phyloP scores from a whole-genome alignment of 2,113 vertebrate genomes.

The Cavia aperea region DNA sequence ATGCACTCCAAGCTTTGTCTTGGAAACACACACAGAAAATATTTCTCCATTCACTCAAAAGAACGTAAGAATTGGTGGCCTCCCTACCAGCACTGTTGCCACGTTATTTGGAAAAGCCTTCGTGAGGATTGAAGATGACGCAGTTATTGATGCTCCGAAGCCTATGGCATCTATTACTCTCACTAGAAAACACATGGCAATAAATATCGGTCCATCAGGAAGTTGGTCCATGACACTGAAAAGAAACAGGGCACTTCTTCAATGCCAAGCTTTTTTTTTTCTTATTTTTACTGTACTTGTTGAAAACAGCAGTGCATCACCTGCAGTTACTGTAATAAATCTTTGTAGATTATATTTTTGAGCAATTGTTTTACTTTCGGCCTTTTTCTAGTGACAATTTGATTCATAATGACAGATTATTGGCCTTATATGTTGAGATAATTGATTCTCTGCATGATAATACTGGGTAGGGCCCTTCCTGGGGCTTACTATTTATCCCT shows the following conservation, averaged over 20 bases:
- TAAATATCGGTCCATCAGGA: slow-evolving; percentile 81
- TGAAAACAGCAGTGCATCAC: neutral
- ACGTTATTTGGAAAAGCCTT: slow-evolving; percentile 91
- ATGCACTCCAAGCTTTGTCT: neutral
- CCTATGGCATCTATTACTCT: slow-evolving; percentile 87
- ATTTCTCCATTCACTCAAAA: neutral
- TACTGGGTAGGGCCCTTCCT: neutral
- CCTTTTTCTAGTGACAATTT: neutral
- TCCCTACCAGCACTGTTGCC: slow-evolving; percentile 92
- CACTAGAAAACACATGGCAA: slow-evolving; percentile 87
- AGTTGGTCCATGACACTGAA: slow-evolving; percentile 85
- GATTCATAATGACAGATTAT: neutral
- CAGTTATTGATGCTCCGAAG: slow-evolving; percentile 86
- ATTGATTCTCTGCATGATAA: neutral
- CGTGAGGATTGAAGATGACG: slow-evolving; percentile 86
- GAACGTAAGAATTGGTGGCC: neutral
- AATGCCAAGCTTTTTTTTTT: neutral
- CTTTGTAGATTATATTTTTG: neutral
- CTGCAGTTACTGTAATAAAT: neutral
- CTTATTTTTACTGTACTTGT: neutral
- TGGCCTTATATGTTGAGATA: neutral
- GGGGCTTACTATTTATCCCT: neutral
- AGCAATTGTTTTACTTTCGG: neutral
- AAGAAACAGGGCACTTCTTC: slow-evolving; percentile 45
- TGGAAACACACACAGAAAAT: neutral